Percentiles rank a stretch among this genome's conserved stretches.
Conservation (phyloP, 2,888 invertebrate genomes). For the Cyaniris semiargus region DNA sequence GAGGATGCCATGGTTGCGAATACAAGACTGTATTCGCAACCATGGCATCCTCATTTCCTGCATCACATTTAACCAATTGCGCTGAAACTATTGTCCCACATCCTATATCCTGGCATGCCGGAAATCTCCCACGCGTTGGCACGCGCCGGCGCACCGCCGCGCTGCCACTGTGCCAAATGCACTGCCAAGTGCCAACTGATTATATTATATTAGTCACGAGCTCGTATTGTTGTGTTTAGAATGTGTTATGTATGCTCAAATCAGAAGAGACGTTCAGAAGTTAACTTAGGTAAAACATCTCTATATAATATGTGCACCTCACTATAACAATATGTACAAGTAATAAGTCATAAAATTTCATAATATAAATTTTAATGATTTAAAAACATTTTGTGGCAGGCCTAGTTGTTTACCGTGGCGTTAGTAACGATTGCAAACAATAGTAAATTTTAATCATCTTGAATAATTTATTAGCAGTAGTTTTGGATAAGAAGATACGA, state of each 20-base stretch:
- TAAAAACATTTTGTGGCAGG: too few species aligned
- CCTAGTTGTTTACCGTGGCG: too few species aligned
- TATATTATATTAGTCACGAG: background rate
- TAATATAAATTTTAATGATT: too few species aligned
- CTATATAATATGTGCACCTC: too few species aligned
- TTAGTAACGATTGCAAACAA: too few species aligned
- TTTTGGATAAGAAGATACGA: too few species aligned
- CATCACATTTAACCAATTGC: background rate
- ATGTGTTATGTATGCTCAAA: background rate
- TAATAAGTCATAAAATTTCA: too few species aligned
- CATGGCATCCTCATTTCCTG: background rate
- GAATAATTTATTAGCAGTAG: too few species aligned
- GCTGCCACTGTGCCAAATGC: background rate
- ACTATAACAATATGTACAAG: too few species aligned
- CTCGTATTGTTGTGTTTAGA: background rate
- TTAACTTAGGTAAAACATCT: too few species aligned
- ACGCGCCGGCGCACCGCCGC: conserved; percentile 50
- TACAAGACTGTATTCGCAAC: background rate
- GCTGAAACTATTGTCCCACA: background rate
- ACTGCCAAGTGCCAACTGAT: conserved; percentile 4
- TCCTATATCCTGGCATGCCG: conserved; percentile 52
- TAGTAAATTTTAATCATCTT: too few species aligned
- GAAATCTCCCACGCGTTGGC: conserved; percentile 74
- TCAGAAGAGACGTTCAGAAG: background rate
- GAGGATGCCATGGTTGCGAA: too few species aligned